Conservation (phyloP, 2,797 vertebrate species). For the Ispidina picta region DNA sequence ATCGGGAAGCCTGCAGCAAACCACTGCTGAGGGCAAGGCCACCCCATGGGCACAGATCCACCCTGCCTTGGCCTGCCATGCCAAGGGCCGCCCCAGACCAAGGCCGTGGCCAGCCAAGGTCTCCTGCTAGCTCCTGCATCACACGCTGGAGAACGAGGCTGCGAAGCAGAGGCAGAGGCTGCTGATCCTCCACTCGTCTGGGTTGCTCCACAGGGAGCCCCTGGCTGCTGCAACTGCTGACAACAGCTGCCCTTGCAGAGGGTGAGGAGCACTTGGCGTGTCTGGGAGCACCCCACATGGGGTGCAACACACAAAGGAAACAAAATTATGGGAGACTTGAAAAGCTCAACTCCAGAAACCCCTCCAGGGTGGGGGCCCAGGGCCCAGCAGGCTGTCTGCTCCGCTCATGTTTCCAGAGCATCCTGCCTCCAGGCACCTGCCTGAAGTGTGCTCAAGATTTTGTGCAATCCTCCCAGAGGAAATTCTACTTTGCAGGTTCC, state of each 20-base stretch:
- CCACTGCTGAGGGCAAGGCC: too few species aligned
- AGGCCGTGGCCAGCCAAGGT: too few species aligned
- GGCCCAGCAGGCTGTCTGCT: not conserved
- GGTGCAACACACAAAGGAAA: not conserved
- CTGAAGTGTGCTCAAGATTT: not conserved
- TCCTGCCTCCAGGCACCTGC: not conserved
- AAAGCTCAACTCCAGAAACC: not conserved
- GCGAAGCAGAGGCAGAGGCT: too few species aligned
- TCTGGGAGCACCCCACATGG: accelerated
- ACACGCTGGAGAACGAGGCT: too few species aligned
- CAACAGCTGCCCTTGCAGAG: accelerated
- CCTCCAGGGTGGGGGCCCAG: not conserved
- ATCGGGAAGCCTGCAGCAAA: too few species aligned
- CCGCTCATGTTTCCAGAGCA: not conserved
- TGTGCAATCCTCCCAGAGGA: not conserved
- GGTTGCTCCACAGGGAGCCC: too few species aligned
- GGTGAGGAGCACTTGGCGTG: accelerated
- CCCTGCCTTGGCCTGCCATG: too few species aligned
- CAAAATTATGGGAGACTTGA: not conserved
- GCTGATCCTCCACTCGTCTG: too few species aligned
- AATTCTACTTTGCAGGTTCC: not conserved
- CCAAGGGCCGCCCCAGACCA: too few species aligned
- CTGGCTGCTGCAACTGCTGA: too few species aligned
- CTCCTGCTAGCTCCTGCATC: too few species aligned
- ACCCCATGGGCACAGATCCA: too few species aligned